Evolutionary conservation across 2,888 invertebrate genomes (phyloP), one percentile per base, ranked within the genome.

Genomic region (Willowsia nigromaculata): DNA sequence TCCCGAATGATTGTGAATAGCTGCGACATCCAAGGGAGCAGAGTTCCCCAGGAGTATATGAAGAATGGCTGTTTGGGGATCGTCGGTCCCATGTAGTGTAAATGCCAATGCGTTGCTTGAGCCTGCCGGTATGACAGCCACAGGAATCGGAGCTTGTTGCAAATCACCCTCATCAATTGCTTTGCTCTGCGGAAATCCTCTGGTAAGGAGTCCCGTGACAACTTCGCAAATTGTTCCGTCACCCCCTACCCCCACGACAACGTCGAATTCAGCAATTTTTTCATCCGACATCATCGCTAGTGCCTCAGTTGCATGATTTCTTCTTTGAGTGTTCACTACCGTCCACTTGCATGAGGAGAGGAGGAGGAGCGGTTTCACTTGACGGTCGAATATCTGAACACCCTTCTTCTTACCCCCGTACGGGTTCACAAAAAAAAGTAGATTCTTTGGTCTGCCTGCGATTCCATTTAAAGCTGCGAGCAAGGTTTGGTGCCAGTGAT

Each of bases 161-260:
- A 93, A 86, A 50, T 91, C 89, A 18, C 86, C 89, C 22, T 91
- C 91, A 27, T 92, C 91, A 22, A 87, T 87, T 22, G 90, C 78
- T 27, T 85, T 82, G 22, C 81, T 85, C 9, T 74, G 83, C 13
- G 91, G 83, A 68, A 90, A 90, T 9, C 91, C 91, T 84, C 92
- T 86, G 30, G 88, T 91, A 9, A 93, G 85, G 5, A 93, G 90
- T 11, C 93, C 93, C 71, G 90, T 93, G 15, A 92, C 92, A 37
- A 97, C 95, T 94, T 98, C 98, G 7, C 97, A 96, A 92, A 97
- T 96, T 62, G 97, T 97, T 0, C 98, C 98, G 94, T 98, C 98
- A 0, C 98, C 98, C 0, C 98, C 98, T 9, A 98, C 96, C 93
- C 96, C 96, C 22, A 96, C 96, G 25, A 97, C 95, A 0, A 96